A percentile compares a stretch with the other conserved stretches of the same genome.
These are phyloP conservation scores for Epirrhoe alternata DNA, from an alignment of 2,888 invertebrate species.

Conservation along the genomic window DNA sequence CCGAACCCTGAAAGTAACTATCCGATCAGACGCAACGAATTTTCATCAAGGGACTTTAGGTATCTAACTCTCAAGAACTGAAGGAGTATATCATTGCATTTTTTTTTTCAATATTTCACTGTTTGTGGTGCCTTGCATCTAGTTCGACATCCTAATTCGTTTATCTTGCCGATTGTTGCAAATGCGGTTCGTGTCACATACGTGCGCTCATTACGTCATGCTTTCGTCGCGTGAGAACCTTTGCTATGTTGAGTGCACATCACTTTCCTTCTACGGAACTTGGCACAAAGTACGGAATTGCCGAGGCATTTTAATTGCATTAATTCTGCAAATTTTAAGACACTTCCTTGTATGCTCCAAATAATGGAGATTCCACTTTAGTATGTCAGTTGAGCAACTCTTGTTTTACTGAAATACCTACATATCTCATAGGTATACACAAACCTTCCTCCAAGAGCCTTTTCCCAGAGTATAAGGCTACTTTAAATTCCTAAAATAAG, in stretches of 20 bases:
- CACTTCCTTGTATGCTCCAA: conserved; percentile 21
- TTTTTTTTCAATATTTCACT: neutral
- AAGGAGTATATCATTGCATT: too few species aligned
- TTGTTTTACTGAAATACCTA: conserved; percentile 1
- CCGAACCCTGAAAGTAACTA: too few species aligned
- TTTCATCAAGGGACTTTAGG: too few species aligned
- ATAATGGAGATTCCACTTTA: conserved; percentile 10
- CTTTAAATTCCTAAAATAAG: neutral
- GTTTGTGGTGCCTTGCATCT: neutral
- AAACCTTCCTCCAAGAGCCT: too few species aligned
- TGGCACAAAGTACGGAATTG: conserved; percentile 38
- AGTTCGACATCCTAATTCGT: conserved; percentile 2
- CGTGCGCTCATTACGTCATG: conserved; percentile 65
- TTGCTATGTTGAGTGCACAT: conserved; percentile 58
- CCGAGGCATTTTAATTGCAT: conserved; percentile 26
- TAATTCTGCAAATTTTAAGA: conserved; percentile 14
- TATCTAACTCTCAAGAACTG: too few species aligned
- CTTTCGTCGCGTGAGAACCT: conserved; percentile 81
- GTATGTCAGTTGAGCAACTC: conserved; percentile 1
- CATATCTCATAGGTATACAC: neutral
- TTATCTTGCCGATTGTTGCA: conserved; percentile 15
- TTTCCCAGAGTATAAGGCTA: neutral
- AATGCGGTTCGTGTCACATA: conserved; percentile 44
- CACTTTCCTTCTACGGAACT: conserved; percentile 76
- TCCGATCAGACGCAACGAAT: too few species aligned